Evolutionary conservation across 2,888 invertebrate species (phyloP), one percentile per base, ranked within the genome.

Genomic region (Zonitis immaculata): DNA sequence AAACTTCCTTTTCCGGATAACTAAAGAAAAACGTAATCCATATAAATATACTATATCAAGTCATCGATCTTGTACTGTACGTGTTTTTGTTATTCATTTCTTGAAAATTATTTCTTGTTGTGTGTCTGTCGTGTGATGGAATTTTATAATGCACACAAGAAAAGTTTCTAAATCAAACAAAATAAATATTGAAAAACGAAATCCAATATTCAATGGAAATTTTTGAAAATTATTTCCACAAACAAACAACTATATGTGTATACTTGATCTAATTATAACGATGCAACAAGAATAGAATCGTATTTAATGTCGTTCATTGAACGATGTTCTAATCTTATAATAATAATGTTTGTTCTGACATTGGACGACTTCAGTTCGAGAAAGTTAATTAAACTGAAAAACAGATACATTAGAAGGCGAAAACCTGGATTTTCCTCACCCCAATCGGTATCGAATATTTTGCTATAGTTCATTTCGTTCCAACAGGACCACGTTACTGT

Each of bases 1-100:
- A 57, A 60, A 63, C 61, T 63, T 63, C 63, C 63, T 62, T 63
- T 63, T 61, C 61, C 63, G 63, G 61, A 61, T 52, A 35, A 35
- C n/a, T 48, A 32, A 42, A 47, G 49, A 49, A 55, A 56, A 58
- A 58, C 47, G 32, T 35, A 56, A 53, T 52, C 50, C 50, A 50
- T 52, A 58, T 52, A 56, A 58, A 58, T 58, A 49, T 42, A 20
- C 11, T 11, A 11, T 52, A 39, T 39, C 39, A 52, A 55, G 58
- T 58, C 58, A 56, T 56, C 55, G 58, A 52, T 58, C 58, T 48
- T 45, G 20, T 20, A 39, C 39, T 20, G 20, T 39, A 39, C 39
- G n/a, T 20, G 39, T 39, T 39, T 39, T 39, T 39, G 39, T 39
- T 22, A 39, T 39, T 20, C 39, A 39, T 39, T 39, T 39, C 39